Evolutionary conservation across 2,888 invertebrate species (phyloP).

Genomic region (Drosophila kambysellisi): DNA sequence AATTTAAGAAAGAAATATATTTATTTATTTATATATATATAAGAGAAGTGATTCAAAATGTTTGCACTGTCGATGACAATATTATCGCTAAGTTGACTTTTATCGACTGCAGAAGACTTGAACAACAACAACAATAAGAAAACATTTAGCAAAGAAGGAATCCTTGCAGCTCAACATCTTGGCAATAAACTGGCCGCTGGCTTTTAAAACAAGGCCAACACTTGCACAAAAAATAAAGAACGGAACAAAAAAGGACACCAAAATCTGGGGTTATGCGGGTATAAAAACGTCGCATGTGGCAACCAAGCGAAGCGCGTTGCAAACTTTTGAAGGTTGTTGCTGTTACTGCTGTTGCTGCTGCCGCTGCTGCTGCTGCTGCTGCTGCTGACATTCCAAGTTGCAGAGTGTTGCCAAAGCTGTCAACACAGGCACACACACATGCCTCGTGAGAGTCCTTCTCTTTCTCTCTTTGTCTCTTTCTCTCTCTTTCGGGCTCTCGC

Average conservation of each 20-base stretch:
- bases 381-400: slow-evolving; percentile 48
- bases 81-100: slow-evolving; percentile 47
- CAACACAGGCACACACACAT: slow-evolving; percentile 35
- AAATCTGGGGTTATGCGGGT: slow-evolving; percentile 40
- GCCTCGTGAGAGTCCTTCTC: slow-evolving; percentile 1
- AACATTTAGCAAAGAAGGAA: slow-evolving; percentile 9
- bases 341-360: slow-evolving; percentile 1
- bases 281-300: slow-evolving; percentile 32
- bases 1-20: background rate
- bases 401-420: slow-evolving; percentile 49
- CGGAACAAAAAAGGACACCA: background rate
- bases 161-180: slow-evolving; percentile 38
- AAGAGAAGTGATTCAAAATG: background rate
- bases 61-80: slow-evolving; percentile 23
- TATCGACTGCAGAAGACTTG: slow-evolving; percentile 41
- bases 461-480: background rate
- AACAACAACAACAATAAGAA: background rate
- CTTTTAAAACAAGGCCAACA: slow-evolving; percentile 7
- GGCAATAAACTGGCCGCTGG: slow-evolving; percentile 41
- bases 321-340: slow-evolving; percentile 29
- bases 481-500: background rate
- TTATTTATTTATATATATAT: background rate
- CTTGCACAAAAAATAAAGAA: slow-evolving; percentile 1
- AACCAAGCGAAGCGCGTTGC: slow-evolving; percentile 25
- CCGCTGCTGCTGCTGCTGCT: slow-evolving; percentile 15